These are phyloP conservation scores for Brenthis ino DNA, from an alignment of 2,888 invertebrate genomes.

Conservation along the genomic window DNA sequence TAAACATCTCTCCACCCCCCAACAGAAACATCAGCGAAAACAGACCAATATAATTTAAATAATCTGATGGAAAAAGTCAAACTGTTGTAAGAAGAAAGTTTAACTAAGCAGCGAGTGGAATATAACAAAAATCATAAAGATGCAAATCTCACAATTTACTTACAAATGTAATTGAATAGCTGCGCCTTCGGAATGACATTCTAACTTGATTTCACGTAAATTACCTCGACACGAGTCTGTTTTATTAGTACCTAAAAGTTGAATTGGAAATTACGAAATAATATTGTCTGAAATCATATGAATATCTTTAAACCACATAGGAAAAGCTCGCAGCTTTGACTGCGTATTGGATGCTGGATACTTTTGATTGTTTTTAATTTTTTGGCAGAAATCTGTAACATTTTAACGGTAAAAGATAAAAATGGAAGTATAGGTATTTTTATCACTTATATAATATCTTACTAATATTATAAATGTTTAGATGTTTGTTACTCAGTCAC, in stretches of 20 bases:
- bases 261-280: conserved; percentile 29
- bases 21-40: conserved; percentile 12
- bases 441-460: too few species aligned
- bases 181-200: conserved; percentile 61
- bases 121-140: conserved; percentile 59
- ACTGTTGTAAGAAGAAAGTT: conserved; percentile 48
- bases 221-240: conserved; percentile 47
- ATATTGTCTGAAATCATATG: neutral
- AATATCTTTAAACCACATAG: too few species aligned
- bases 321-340: too few species aligned
- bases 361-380: too few species aligned
- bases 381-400: too few species aligned
- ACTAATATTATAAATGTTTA: too few species aligned
- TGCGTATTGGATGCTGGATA: too few species aligned
- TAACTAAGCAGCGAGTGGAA: conserved; percentile 53
- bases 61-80: conserved; percentile 40
- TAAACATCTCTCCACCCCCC: too few species aligned
- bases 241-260: conserved; percentile 50
- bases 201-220: conserved; percentile 69
- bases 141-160: conserved; percentile 74
- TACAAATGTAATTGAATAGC: conserved; percentile 74
- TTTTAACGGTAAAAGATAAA: too few species aligned
- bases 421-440: too few species aligned
- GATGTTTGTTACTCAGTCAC: too few species aligned
- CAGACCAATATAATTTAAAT: conserved; percentile 39